Base-by-base conservation (phyloP, 1,140 invertebrate genomes). In the Oppia nitens region DNA sequence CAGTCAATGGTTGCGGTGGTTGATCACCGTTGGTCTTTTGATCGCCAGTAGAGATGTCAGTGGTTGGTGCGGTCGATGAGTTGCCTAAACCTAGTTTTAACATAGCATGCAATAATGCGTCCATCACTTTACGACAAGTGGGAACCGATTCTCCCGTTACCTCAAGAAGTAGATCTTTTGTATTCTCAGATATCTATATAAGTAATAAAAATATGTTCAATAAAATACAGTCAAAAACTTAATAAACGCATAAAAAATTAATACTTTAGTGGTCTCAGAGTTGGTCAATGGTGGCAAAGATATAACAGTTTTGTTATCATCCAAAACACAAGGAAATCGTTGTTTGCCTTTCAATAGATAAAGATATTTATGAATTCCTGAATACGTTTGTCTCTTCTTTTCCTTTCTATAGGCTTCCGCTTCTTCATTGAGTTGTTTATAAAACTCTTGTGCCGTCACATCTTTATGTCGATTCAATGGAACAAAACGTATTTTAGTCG, bases 271-370 rank as follows among this genome's bases (percentile, higher is more conserved):
- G 62, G 78, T 72, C 48, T 87, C 83, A 64, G 81, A 79, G 69
- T 88, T 88, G 17, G 84, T 87, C 50, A 89, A 83, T 1, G 85
- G 85, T 53, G 85, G 85, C 67, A 89, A 83, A 23, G 84, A 87
- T 62, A 89, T 81, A 1, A 85, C 81, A 58, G 73, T 74, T 2
- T 75, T 74, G 11, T 71, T 68, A 69, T 84, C 81, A 55, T 80
- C 59, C 25, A 61, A 26, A 26, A 88, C 67, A 67, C 81, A 86
- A 0, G 84, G 81, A 69, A 81, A 87, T 14, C 78, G 63, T 4
- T 74, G 67, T 68, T 85, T 84, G 49, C 81, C 82, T 70, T 85
- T 83, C 45, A 89, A 67, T 25, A 87, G 66, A 67, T 86, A 82
- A 50, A 89, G 69, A 72, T 84, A 85, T 77, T 84, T 85, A 66